Evolutionary conservation across 2,113 vertebrate genomes (phyloP).

Genomic region (Peucedramus taeniatus): DNA sequence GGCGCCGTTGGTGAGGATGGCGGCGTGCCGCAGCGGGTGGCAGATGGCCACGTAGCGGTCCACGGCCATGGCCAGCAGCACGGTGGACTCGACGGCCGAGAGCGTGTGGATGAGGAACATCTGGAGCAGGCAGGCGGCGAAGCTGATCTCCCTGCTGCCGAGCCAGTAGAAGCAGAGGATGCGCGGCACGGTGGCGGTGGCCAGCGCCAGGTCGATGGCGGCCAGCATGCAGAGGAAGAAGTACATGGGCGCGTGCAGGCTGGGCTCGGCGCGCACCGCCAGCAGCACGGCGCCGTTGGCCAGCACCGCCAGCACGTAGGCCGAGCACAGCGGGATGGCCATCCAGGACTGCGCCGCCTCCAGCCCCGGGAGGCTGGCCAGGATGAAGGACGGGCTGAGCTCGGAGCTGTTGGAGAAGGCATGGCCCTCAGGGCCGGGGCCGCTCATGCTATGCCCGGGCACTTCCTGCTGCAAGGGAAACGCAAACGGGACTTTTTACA

Average conservation of each 20-base stretch:
- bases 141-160: slow-evolving; percentile 26
- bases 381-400: slow-evolving; percentile 19
- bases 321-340: slow-evolving; percentile 39
- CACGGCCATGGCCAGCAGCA: slow-evolving; percentile 70
- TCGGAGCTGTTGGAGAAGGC: slow-evolving; percentile 41
- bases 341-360: slow-evolving; percentile 46
- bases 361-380: slow-evolving; percentile 54
- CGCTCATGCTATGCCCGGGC: not conserved
- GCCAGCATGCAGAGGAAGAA: slow-evolving; percentile 68
- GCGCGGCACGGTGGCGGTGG: slow-evolving; percentile 56
- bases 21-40: slow-evolving; percentile 46
- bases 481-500: not conserved
- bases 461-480: not conserved
- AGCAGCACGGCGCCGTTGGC: slow-evolving; percentile 54
- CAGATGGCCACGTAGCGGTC: slow-evolving; percentile 70
- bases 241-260: slow-evolving; percentile 70
- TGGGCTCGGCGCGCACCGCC: slow-evolving; percentile 9
- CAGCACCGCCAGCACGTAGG: slow-evolving; percentile 9
- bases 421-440: not conserved
- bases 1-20: slow-evolving; percentile 8
- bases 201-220: slow-evolving; percentile 53
- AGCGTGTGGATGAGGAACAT: slow-evolving; percentile 69
- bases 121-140: slow-evolving; percentile 63
- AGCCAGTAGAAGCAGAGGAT: slow-evolving; percentile 66
- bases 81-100: slow-evolving; percentile 56